Evolutionary conservation across 2,888 invertebrate species (phyloP).

Genomic region (Drosophila leonis): DNA sequence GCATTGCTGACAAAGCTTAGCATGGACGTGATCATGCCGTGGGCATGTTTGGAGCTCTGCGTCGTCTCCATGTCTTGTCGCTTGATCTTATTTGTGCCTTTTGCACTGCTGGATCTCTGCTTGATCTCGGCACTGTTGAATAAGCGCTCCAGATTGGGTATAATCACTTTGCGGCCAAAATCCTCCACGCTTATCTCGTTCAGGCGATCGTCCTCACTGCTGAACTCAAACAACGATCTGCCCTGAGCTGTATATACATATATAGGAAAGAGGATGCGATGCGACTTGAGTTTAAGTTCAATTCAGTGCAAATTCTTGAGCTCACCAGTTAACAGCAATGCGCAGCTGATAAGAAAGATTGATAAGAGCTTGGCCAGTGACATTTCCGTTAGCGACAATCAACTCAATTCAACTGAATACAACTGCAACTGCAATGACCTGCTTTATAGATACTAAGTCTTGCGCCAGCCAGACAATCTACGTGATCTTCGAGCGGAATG

Average conservation of each 20-base stretch:
- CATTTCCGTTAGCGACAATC: conserved; percentile 55
- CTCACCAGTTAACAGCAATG: conserved; percentile 47
- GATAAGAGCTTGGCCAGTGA: conserved; percentile 36
- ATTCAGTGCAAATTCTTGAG: not conserved
- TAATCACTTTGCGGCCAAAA: conserved; percentile 33
- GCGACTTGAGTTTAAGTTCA: not conserved
- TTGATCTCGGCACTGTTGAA: conserved; percentile 61
- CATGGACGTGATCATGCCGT: conserved; percentile 71
- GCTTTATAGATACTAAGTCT: conserved; percentile 53
- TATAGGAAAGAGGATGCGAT: not conserved
- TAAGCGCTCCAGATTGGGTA: conserved; percentile 55
- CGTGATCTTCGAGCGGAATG: conserved; percentile 66
- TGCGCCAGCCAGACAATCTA: conserved; percentile 31
- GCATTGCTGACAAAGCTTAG: conserved; percentile 59
- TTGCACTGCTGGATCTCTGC: not conserved
- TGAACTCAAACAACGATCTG: conserved; percentile 29
- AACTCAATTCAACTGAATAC: conserved; percentile 40
- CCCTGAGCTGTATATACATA: conserved; percentile 44
- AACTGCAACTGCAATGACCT: conserved; percentile 13
- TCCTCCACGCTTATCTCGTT: conserved; percentile 58
- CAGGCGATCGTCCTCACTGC: conserved; percentile 59
- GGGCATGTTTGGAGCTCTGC: conserved; percentile 69
- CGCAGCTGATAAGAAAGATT: conserved; percentile 43
- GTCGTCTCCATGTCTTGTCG: conserved; percentile 26
- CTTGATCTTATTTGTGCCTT: conserved; percentile 26